A percentile compares a stretch with the other conserved stretches of the same genome.
Conservation (phyloP, 1,140 invertebrate genomes). For the Drosophila mojavensis region DNA sequence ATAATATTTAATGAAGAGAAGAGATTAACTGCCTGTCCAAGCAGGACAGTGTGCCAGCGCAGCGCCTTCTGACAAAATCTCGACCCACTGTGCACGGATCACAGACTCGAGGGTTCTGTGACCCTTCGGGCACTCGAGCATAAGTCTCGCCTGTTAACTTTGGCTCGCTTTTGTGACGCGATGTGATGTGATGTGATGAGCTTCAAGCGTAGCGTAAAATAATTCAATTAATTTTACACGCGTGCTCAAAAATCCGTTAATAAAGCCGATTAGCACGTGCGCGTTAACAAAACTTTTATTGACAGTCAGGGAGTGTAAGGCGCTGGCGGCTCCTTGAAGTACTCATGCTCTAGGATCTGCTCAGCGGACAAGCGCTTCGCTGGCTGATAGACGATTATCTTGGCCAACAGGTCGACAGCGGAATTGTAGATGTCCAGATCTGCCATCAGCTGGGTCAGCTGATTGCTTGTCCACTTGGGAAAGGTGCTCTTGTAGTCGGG, state of each 20-base stretch:
- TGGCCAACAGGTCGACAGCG: constrained; percentile 14
- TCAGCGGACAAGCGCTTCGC: constrained; percentile 4
- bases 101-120: neutral
- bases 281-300: constrained; percentile 15
- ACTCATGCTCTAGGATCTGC: constrained; percentile 15
- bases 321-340: constrained; percentile 1
- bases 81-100: constrained; percentile 17
- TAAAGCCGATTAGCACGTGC: constrained; percentile 26
- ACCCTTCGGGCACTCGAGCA: constrained; percentile 33
- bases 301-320: neutral
- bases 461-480: constrained; percentile 1
- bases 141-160: constrained; percentile 39
- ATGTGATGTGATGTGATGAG: constrained; percentile 6
- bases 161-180: constrained; percentile 4
- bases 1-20: neutral
- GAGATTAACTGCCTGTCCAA: neutral
- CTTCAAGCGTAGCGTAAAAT: constrained; percentile 37
- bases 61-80: neutral
- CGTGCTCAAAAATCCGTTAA: constrained; percentile 9
- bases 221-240: constrained; percentile 39
- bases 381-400: constrained; percentile 18
- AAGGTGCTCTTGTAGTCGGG: constrained; percentile 91
- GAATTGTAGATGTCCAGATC: neutral
- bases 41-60: neutral
- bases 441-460: neutral